These are phyloP conservation scores for Dryoscopus gambensis DNA, from an alignment of 2,113 vertebrate genomes.

Conservation along the genomic window DNA sequence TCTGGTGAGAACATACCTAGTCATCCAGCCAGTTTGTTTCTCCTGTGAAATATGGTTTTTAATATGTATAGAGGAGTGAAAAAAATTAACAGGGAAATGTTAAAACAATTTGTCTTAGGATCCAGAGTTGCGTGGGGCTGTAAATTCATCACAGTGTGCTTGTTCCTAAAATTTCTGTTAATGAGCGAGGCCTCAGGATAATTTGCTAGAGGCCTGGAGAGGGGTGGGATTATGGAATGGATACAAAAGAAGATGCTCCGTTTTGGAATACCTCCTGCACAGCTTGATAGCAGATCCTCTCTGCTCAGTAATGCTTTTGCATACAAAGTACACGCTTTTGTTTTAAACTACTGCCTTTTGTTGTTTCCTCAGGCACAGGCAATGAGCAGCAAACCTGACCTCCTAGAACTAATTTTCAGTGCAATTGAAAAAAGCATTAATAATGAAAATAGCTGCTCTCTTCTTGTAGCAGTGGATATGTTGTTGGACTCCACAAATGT, in stretches of 20 bases:
- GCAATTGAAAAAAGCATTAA: constrained; percentile 82
- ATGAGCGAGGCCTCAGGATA: neutral
- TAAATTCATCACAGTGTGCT: neutral
- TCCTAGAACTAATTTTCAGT: constrained; percentile 85
- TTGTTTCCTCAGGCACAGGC: constrained; percentile 84
- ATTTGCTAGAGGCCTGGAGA: neutral
- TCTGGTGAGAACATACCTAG: neutral
- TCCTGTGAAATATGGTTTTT: neutral
- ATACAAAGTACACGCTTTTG: neutral
- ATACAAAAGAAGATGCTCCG: neutral
- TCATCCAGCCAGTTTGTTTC: neutral
- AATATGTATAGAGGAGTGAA: neutral
- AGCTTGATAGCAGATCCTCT: neutral
- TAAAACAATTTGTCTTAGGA: neutral
- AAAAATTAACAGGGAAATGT: neutral
- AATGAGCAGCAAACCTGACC: constrained; percentile 84
- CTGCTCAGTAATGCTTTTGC: neutral
- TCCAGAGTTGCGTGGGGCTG: neutral
- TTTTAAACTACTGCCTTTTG: constrained; percentile 15
- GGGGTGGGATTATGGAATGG: neutral
- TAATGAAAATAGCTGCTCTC: constrained; percentile 88
- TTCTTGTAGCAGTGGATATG: constrained; percentile 79
- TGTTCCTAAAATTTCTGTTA: neutral
- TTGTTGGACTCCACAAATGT: constrained; percentile 66
- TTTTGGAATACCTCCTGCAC: neutral